Evolutionary conservation across 2,888 invertebrate genomes (phyloP), one percentile per base, ranked within the genome.

Genomic region (Barypeithes pellucidus): DNA sequence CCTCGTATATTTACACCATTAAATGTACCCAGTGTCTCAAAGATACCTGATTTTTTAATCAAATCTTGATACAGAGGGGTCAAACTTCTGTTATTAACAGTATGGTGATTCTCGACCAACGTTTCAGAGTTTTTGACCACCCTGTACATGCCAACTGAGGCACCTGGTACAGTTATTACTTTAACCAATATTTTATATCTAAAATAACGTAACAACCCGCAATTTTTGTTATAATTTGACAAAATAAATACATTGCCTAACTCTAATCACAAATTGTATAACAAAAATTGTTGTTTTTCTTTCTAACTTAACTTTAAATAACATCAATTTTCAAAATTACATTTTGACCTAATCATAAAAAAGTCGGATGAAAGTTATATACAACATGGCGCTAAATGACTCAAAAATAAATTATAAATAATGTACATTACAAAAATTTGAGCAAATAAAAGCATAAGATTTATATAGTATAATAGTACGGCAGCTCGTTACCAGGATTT

Each of bases 11-110:
- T 60, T 73, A 73, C 67, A 73, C 66, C 67, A 50, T 52, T 29
- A 57, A 67, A 47, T 73, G 67, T 67, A 73, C 72, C 67, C 72
- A 73, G 72, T 57, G 72, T 67, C 72, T 54, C 63, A 33, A 62
- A 68, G 57, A 59, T 22, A 12, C n/a, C 24, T 24, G 24, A 52
- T 2, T 16, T 16, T 14, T 52, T 52, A 29, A 7, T 8, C 29
- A 16, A 24, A n/a, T 50, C 9, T 7, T 5, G 5, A 50, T 50
- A 50, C 50, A 50, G 22, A 14, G 29, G 12, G 52, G 29, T 24
- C 3, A 52, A 29, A 52, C n/a, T 29, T 29, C 14, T 52, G n/a
- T 50, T n/a, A n/a, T n/a, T n/a, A n/a, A 24, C 5, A 24, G 0
- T 24, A 24, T 12, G 22, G 1, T 4, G 24, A 24, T 24, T 24